Percentiles rank a stretch among this genome's conserved stretches.
phyloP scores from a whole-genome alignment of 2,888 invertebrate genomes.

The Eulithis prunata region DNA sequence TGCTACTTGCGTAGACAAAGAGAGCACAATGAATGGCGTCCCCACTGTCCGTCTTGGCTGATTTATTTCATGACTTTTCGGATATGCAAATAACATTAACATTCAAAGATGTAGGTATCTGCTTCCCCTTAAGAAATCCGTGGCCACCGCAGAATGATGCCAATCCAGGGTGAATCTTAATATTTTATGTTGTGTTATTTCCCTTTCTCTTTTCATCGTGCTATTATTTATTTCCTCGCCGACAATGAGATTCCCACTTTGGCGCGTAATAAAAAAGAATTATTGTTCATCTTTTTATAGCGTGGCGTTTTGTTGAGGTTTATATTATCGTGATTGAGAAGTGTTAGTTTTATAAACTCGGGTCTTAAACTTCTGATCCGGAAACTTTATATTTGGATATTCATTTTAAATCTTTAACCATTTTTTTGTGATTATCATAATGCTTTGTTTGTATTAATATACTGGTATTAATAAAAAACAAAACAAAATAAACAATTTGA shows the following conservation, averaged over 20 bases:
- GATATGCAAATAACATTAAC: conserved; percentile 84
- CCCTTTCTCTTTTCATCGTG: conserved; percentile 80
- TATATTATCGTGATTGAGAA: conserved; percentile 74
- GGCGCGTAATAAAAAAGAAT: conserved; percentile 83
- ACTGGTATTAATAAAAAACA: too few relatives aligned
- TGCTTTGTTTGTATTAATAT: neutral
- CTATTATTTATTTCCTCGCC: conserved; percentile 82
- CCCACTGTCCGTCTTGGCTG: conserved; percentile 81
- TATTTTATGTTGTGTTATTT: conserved; percentile 84
- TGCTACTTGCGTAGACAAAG: conserved; percentile 76
- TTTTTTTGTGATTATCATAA: neutral
- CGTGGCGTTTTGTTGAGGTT: conserved; percentile 77
- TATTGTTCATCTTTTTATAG: conserved; percentile 83
- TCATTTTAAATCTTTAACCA: too few relatives aligned
- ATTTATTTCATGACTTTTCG: conserved; percentile 84
- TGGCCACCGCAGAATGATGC: conserved; percentile 80
- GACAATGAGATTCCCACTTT: conserved; percentile 84
- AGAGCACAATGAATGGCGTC: conserved; percentile 75
- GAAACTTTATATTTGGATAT: neutral
- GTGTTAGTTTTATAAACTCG: conserved; percentile 55
- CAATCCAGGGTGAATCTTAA: conserved; percentile 84
- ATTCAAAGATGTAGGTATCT: conserved; percentile 71
- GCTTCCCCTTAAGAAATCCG: conserved; percentile 74
- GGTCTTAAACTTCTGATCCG: conserved; percentile 7
- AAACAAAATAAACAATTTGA: too few relatives aligned